Base-by-base conservation (phyloP, 2,888 invertebrate species). In the Eupeodes luniger region DNA sequence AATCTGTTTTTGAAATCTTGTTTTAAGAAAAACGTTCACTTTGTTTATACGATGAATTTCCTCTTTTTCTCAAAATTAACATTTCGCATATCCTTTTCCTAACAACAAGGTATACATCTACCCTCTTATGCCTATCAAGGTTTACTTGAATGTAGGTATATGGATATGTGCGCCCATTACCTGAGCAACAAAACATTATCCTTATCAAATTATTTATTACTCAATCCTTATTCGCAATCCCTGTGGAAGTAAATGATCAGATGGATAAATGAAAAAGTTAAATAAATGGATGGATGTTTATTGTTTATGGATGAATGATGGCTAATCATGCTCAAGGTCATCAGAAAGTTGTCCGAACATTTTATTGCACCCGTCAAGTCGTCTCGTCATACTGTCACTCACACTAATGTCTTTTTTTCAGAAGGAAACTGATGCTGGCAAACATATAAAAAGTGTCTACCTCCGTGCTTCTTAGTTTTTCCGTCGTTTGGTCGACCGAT, bases 171-270 rank as follows among this genome's bases (percentile, higher is more conserved):
- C 36, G 6, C 6, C 5, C 6, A 51, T n/a, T 40, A n/a, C 12
- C 7, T 47, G 12, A 10, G 16, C 27, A 44, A 47, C 51, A 59
- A 66, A 79, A 75, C 61, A 74, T 84, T 83, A 84, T 80, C 76
- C 87, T 66, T 80, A 87, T 87, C 80, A 87, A 87, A 87, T 87
- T 87, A 84, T 87, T 87, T 83, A 87, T 87, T 87, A 84, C 87
- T 84, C 84, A 87, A 53, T 84, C 75, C 82, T 86, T 82, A 86
- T 83, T 86, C 86, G 79, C 75, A 74, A 69, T 79, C 75, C 82
- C 79, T 36, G 70, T 79, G 69, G 82, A 79, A 75, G 79, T 82
- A 79, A 75, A 82, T 82, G 79, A 86, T 86, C 83, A 66, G 79
- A 79, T 53, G 72, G 75, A 82, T 69, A 69, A 62, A 82, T 82